These are phyloP conservation scores for Cryptomyrus ogoouensis DNA, from an alignment of 2,113 vertebrate species.

Conservation along the genomic window DNA sequence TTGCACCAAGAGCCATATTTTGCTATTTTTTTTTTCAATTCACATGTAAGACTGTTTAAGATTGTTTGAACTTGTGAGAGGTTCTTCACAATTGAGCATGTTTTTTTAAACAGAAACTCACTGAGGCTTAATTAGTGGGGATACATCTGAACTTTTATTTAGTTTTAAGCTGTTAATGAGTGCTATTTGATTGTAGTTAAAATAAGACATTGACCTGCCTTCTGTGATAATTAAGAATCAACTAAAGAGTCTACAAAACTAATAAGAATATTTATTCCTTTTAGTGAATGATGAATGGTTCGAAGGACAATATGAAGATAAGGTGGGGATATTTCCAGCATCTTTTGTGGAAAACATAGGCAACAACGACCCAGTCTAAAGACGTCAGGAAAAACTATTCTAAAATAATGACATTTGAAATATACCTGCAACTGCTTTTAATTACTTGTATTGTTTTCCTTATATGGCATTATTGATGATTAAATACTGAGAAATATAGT, in stretches of 20 bases:
- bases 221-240: neutral
- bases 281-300: slow-evolving; percentile 89
- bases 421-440: neutral
- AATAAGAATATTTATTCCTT: slow-evolving; percentile 20
- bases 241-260: neutral
- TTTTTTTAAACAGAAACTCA: neutral
- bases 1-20: neutral
- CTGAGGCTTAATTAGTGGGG: neutral
- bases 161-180: neutral
- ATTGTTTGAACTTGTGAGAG: neutral
- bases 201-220: neutral
- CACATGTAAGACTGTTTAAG: neutral
- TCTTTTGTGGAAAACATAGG: slow-evolving; percentile 60
- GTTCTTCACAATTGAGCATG: neutral
- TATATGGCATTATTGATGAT: neutral
- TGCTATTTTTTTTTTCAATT: neutral
- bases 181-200: neutral
- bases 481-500: neutral
- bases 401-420: neutral
- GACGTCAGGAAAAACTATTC: neutral
- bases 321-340: slow-evolving; percentile 82
- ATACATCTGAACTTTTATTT: neutral
- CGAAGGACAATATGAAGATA: slow-evolving; percentile 79
- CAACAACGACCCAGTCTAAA: slow-evolving; percentile 10
- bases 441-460: neutral